Evolutionary conservation across 2,888 invertebrate species (phyloP).

Genomic region (Isoperla grammatica): DNA sequence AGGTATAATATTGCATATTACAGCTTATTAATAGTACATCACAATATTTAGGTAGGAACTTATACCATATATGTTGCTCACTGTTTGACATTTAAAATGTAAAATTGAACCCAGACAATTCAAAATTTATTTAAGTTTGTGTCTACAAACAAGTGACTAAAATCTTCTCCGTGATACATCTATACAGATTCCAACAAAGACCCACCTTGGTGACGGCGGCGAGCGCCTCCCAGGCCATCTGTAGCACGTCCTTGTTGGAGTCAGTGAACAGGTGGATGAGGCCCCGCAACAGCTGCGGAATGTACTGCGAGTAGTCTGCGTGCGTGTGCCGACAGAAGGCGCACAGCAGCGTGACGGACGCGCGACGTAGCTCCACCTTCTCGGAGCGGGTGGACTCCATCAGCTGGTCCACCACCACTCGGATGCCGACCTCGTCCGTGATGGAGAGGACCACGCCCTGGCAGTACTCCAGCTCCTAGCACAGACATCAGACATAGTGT

Average conservation of each 20-base stretch:
- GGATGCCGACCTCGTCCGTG: slow-evolving; percentile 77
- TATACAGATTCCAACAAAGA: too few species aligned
- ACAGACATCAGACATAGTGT: slow-evolving; percentile 12
- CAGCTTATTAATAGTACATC: too few species aligned
- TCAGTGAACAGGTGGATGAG: slow-evolving; percentile 81
- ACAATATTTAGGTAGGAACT: too few species aligned
- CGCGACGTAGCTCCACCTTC: slow-evolving; percentile 60
- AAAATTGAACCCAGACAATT: too few species aligned
- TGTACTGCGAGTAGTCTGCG: slow-evolving; percentile 80
- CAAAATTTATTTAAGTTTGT: too few species aligned
- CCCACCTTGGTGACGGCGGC: slow-evolving; percentile 79
- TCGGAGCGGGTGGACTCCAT: slow-evolving; percentile 68
- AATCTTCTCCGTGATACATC: too few species aligned
- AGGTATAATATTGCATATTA: too few species aligned
- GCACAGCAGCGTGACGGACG: slow-evolving; percentile 80
- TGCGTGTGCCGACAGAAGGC: slow-evolving; percentile 87
- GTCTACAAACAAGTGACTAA: too few species aligned
- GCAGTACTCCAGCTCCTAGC: slow-evolving; percentile 82
- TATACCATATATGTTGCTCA: too few species aligned
- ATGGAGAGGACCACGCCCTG: slow-evolving; percentile 90
- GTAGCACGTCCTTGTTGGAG: slow-evolving; percentile 70
- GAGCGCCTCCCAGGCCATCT: slow-evolving; percentile 88
- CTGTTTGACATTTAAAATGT: too few species aligned
- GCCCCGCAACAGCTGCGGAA: slow-evolving; percentile 82
- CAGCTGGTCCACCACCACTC: slow-evolving; percentile 81